These are phyloP conservation scores for Pyxicephalus adspersus DNA, from an alignment of 2,113 vertebrate species.

Conservation along the genomic window DNA sequence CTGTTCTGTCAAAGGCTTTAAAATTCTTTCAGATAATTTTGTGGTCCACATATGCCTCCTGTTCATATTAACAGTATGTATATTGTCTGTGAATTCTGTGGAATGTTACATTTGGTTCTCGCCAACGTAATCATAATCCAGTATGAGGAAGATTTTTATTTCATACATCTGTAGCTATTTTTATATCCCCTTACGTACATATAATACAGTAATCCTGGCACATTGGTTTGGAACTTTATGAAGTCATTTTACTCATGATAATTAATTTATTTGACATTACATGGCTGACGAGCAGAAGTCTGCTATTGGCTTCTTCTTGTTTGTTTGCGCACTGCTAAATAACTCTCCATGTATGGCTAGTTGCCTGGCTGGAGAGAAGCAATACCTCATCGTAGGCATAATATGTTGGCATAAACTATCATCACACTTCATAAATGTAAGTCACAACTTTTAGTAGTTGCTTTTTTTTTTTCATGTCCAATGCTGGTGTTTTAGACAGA, in stretches of 20 bases:
- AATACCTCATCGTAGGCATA: constrained; percentile 18
- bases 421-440: constrained; percentile 33
- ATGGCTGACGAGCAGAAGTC: neutral
- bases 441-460: neutral
- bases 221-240: too few relatives aligned
- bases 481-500: neutral
- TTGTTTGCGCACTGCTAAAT: constrained; percentile 17
- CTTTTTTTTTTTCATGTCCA: neutral
- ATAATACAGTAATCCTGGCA: too few relatives aligned
- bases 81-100: too few relatives aligned
- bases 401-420: constrained; percentile 13
- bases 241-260: neutral
- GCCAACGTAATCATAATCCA: too few relatives aligned
- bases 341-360: constrained; percentile 38
- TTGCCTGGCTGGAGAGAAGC: constrained; percentile 7
- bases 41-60: too few relatives aligned
- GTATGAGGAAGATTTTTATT: too few relatives aligned
- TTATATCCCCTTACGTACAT: too few relatives aligned
- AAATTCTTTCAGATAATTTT: too few relatives aligned
- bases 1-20: too few relatives aligned
- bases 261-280: neutral
- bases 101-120: too few relatives aligned
- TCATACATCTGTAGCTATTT: too few relatives aligned
- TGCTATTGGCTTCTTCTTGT: constrained; percentile 30
- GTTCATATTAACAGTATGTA: too few relatives aligned